phyloP scores from a whole-genome alignment of 2,797 vertebrate species.

The Sternarchorhynchus goeldii region DNA sequence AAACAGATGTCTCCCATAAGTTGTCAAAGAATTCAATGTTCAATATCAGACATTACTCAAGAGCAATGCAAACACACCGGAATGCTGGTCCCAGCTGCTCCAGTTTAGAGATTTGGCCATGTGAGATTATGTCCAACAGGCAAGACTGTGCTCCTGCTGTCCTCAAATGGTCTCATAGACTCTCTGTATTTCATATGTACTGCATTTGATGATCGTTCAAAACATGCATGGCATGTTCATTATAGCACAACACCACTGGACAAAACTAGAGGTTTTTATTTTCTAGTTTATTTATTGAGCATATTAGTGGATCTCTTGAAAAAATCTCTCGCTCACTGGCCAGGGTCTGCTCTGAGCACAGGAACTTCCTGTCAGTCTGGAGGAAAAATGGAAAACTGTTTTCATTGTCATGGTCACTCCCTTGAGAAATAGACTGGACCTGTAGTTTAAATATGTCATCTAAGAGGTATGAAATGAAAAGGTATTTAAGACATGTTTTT shows the following conservation, averaged over 20 bases:
- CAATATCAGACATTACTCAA: conserved; percentile 37
- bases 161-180: conserved; percentile 47
- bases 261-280: background rate
- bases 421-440: conserved; percentile 55
- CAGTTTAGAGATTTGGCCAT: conserved; percentile 42
- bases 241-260: background rate
- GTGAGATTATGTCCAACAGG: no score
- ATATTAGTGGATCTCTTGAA: conserved; percentile 32
- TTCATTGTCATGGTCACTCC: conserved; percentile 56
- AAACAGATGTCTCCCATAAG: conserved; percentile 29
- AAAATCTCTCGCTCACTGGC: conserved; percentile 67
- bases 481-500: conserved; percentile 12
- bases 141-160: conserved; percentile 38
- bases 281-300: conserved; percentile 2
- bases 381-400: conserved; percentile 46
- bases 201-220: conserved; percentile 44
- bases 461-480: conserved; percentile 4
- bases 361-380: conserved; percentile 67
- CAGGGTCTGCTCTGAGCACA: conserved; percentile 27
- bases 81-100: conserved; percentile 32
- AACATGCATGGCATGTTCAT: conserved; percentile 38
- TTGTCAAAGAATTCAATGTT: conserved; percentile 38
- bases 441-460: conserved; percentile 71
- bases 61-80: conserved; percentile 37
- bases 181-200: conserved; percentile 48